A percentile compares a stretch with the other conserved stretches of the same genome.
Conservation (phyloP, 2,113 vertebrate species). For the Panurus biarmicus region DNA sequence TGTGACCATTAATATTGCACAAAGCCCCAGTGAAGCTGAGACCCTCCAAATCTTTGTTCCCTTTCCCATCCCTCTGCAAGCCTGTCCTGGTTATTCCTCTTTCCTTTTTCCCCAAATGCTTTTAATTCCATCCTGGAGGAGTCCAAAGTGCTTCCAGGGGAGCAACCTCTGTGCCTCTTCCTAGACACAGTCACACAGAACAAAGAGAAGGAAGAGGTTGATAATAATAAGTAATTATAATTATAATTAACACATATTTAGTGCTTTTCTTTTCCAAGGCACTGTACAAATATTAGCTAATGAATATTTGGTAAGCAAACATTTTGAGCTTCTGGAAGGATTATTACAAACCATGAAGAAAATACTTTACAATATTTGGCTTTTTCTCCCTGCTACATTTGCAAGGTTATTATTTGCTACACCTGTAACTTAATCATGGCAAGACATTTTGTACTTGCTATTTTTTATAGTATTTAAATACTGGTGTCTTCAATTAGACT, state of each 20-base stretch:
- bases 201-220: not conserved
- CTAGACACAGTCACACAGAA: not conserved
- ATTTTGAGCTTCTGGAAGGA: constrained; percentile 22
- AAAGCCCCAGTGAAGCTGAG: not conserved
- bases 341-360: constrained; percentile 10
- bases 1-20: not conserved
- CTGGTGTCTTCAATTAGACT: not conserved
- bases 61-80: not conserved
- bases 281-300: constrained; percentile 33
- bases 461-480: not conserved
- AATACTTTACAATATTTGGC: not conserved
- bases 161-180: not conserved
- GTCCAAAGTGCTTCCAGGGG: not conserved
- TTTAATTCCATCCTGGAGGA: not conserved
- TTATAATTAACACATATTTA: constrained; percentile 47
- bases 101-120: not conserved
- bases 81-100: not conserved
- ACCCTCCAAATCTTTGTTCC: fast-evolving
- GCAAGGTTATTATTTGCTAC: not conserved
- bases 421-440: not conserved
- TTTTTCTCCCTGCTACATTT: not conserved
- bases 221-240: constrained; percentile 32
- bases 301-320: constrained; percentile 52
- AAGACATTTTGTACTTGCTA: not conserved
- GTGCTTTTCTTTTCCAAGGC: constrained; percentile 20